Evolutionary conservation across 2,113 vertebrate species (phyloP).

Genomic region (Campylorhamphus procurvoides): DNA sequence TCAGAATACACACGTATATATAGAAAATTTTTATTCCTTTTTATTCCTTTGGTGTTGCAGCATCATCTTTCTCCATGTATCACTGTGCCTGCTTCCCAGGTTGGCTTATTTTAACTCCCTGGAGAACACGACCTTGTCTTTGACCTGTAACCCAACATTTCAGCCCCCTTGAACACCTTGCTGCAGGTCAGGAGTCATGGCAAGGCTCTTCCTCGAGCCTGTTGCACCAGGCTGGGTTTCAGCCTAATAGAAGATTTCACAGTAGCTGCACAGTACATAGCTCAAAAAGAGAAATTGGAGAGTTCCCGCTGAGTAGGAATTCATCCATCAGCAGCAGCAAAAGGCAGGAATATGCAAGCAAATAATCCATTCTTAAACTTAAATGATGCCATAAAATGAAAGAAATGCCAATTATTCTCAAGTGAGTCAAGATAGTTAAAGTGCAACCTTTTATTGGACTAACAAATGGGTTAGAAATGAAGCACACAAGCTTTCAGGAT

Average conservation of each 20-base stretch:
- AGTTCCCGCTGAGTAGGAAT: conserved; percentile 34
- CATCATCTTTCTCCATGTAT: not conserved
- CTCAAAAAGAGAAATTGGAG: conserved; percentile 55
- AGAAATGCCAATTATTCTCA: conserved; percentile 69
- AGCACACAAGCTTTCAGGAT: conserved; percentile 38
- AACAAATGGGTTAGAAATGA: conserved; percentile 61
- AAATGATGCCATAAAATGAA: conserved; percentile 64
- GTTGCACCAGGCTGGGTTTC: not conserved
- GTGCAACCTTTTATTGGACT: conserved; percentile 63
- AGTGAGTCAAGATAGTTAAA: conserved; percentile 63
- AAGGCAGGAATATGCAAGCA: conserved; percentile 57
- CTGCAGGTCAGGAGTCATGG: not conserved
- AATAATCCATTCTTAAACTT: conserved; percentile 65
- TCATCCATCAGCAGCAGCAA: conserved; percentile 48
- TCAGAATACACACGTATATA: not conserved
- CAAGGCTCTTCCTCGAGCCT: not conserved
- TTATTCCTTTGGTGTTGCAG: not conserved
- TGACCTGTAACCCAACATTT: not conserved
- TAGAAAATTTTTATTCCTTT: not conserved
- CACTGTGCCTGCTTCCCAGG: not conserved
- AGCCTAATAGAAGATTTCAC: conserved; percentile 5
- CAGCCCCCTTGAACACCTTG: not conserved
- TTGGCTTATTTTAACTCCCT: not conserved
- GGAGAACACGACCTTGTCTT: not conserved
- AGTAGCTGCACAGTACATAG: conserved; percentile 1